phyloP scores from a whole-genome alignment of 1,140 invertebrate species.

The Orussus abietinus region DNA sequence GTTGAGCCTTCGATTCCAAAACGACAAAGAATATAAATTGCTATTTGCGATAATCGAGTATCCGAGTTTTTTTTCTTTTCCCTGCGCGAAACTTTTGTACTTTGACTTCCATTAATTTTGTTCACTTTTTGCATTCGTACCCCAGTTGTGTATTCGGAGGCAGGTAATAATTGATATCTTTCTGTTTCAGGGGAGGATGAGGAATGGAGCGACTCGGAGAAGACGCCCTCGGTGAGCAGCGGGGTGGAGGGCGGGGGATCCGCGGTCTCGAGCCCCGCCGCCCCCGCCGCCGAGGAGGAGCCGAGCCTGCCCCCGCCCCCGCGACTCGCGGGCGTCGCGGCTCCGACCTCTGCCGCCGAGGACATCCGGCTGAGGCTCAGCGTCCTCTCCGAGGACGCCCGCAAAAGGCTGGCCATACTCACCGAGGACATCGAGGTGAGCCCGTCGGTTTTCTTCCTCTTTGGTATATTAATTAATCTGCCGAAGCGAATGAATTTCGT shows the following conservation, averaged over 20 bases:
- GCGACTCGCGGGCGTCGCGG: slow-evolving; percentile 30
- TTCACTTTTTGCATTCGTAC: slow-evolving; percentile 1
- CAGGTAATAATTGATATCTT: too few species aligned
- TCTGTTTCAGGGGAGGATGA: slow-evolving; percentile 50
- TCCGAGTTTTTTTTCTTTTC: slow-evolving; percentile 4
- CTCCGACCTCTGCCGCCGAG: slow-evolving; percentile 30
- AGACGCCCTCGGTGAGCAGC: slow-evolving; percentile 51
- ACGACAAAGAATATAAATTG: background rate
- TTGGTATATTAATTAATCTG: too few species aligned
- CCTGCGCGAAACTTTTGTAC: slow-evolving; percentile 1
- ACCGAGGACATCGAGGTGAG: slow-evolving; percentile 45
- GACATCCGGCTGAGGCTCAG: slow-evolving; percentile 42
- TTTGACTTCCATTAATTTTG: slow-evolving; percentile 3
- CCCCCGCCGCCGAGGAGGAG: slow-evolving; percentile 37
- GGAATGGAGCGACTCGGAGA: slow-evolving; percentile 53
- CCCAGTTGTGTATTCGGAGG: slow-evolving; percentile 4
- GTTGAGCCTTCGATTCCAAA: background rate
- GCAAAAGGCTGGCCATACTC: slow-evolving; percentile 39
- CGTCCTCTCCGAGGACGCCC: slow-evolving; percentile 44
- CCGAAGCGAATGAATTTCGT: too few species aligned
- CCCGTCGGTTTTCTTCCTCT: too few species aligned
- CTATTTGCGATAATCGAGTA: background rate
- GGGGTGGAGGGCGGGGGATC: slow-evolving; percentile 48
- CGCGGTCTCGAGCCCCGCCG: slow-evolving; percentile 44
- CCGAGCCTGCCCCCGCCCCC: slow-evolving; percentile 37